These are phyloP conservation scores for Phodopus roborovskii DNA, from an alignment of 2,113 vertebrate species.

Conservation along the genomic window DNA sequence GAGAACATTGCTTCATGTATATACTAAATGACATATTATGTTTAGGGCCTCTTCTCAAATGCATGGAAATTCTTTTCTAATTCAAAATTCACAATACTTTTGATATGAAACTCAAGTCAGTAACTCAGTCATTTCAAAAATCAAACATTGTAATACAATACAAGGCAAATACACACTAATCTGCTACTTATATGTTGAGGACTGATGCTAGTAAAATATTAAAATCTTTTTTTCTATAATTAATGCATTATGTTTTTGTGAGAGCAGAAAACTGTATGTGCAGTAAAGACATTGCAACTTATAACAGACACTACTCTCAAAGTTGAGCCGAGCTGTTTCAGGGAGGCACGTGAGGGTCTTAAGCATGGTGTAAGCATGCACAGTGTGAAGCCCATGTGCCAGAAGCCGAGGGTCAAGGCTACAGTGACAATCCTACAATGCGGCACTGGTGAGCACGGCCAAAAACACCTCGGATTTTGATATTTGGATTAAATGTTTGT, in stretches of 20 bases:
- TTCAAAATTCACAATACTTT: not conserved
- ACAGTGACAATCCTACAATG: not conserved
- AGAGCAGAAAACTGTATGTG: not conserved
- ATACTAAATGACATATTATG: not conserved
- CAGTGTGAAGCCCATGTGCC: not conserved
- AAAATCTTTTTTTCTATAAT: not conserved
- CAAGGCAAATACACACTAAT: not conserved
- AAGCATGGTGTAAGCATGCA: not conserved
- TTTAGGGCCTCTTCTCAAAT: not conserved
- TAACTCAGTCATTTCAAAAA: not conserved
- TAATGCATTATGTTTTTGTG: not conserved
- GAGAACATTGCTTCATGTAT: not conserved
- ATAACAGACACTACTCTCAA: not conserved
- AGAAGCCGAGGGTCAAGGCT: not conserved
- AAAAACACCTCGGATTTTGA: not conserved
- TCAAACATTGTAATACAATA: not conserved
- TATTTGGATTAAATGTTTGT: too few species aligned
- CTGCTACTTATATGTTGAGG: not conserved
- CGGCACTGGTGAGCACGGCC: accelerated
- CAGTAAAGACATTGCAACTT: not conserved
- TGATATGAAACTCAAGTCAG: not conserved
- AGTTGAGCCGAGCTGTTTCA: too few species aligned
- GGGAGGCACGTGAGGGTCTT: not conserved
- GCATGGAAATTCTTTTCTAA: not conserved
- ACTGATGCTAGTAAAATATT: not conserved